A percentile compares a stretch with the other conserved stretches of the same genome.
phyloP scores from a whole-genome alignment of 2,113 vertebrate species.

The Isurus oxyrinchus region DNA sequence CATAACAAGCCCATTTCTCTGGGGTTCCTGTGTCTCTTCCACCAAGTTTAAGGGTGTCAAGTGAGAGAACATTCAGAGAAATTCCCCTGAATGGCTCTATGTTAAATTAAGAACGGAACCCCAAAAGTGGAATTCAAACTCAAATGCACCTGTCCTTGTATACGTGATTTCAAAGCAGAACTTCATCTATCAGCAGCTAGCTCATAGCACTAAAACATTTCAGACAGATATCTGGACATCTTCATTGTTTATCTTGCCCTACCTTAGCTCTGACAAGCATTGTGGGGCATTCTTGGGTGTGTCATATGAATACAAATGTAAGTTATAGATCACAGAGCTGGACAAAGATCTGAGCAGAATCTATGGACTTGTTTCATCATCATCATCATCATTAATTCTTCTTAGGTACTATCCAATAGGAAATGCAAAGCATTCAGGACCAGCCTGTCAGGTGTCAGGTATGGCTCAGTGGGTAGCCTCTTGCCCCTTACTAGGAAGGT shows the following conservation, averaged over 20 bases:
- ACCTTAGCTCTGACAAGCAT: background rate
- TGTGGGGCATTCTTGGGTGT: background rate
- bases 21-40: background rate
- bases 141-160: too few relatives aligned
- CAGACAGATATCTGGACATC: background rate
- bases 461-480: too few relatives aligned
- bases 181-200: background rate
- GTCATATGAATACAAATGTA: background rate
- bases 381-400: background rate
- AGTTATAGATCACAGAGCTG: background rate
- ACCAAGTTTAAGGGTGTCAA: background rate
- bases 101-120: background rate
- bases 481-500: too few relatives aligned
- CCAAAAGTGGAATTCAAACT: background rate
- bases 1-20: background rate
- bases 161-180: background rate
- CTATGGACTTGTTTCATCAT: background rate
- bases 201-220: background rate
- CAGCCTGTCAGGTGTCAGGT: background rate
- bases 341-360: background rate
- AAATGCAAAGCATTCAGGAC: background rate
- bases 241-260: background rate
- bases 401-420: background rate
- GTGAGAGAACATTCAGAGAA: background rate
- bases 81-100: background rate